Base-by-base conservation (phyloP, 1,140 invertebrate genomes). In the Formica selysi region DNA sequence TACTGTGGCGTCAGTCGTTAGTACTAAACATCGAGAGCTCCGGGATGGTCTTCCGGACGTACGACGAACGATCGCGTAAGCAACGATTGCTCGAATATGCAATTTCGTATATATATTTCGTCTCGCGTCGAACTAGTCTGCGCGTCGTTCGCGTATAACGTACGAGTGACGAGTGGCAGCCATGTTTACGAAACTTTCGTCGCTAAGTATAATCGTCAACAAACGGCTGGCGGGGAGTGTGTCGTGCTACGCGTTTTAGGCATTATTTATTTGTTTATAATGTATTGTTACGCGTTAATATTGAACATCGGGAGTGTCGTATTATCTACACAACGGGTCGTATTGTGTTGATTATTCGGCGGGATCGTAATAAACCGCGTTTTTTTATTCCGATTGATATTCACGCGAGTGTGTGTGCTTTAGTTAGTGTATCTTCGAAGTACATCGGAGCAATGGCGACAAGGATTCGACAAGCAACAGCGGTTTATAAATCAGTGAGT, bases 351-450 rank as follows among this genome's bases (percentile, higher is more conserved):
- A 74, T 74, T 59, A 32, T 32, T 1, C 32, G 32, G 32, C 51
- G 71, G 32, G n/a, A 59, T 74, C 71, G n/a, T 76, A 61, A 61
- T 41, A 32, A 76, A 32, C 36, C n/a, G 51, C 54, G 22, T 61
- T 61, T 61, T 61, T 76, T 51, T 19, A 51, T 51, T 51, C 32
- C 7, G 54, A 61, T 61, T 36, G 36, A 76, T 76, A 19, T 61
- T 16, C 32, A 8, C 36, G 36, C 73, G 54, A 26, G 36, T 76
- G 48, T 48, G 41, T 16, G 13, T 0, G 44, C 10, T 44, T 10
- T 48, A 44, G 2, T 10, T 48, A 44, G 2, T 32, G 32, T 19
- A 73, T 57, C 19, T 73, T 54, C n/a, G 19, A n/a, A 57, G n/a
- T 44, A 44, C 2, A 19, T 38, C 10, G n/a, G 32, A 48, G 32